Conservation (phyloP, 2,797 vertebrate species). For the Myotis planiceps region DNA sequence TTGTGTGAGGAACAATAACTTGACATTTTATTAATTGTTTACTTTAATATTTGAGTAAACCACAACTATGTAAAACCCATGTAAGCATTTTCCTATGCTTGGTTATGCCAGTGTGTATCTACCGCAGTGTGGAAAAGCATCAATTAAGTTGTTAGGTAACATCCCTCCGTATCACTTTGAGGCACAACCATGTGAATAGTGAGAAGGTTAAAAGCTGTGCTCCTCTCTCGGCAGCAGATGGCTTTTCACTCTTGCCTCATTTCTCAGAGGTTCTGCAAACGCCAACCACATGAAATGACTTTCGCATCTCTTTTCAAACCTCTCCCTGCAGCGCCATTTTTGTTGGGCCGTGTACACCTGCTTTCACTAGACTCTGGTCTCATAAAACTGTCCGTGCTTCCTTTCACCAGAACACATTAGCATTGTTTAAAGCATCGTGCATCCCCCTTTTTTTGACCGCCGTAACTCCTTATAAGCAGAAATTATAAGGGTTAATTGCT, state of each 20-base stretch:
- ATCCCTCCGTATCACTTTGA: constrained; percentile 59
- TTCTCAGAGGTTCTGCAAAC: neutral
- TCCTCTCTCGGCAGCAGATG: neutral
- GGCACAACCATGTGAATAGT: neutral
- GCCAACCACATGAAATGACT: constrained; percentile 56
- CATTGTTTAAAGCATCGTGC: constrained; percentile 88
- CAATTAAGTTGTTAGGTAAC: constrained; percentile 67
- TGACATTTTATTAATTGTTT: neutral
- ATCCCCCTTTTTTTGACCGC: constrained; percentile 87
- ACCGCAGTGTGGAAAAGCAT: constrained; percentile 61
- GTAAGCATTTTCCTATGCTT: constrained; percentile 76
- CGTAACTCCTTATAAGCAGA: constrained; percentile 86
- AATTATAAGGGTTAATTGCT: constrained; percentile 93
- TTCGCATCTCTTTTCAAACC: constrained; percentile 10
- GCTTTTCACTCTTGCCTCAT: constrained; percentile 61
- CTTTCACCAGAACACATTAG: constrained; percentile 85
- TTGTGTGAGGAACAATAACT: neutral
- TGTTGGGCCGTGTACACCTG: constrained; percentile 64
- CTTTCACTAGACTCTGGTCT: constrained; percentile 61
- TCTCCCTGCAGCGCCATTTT: constrained; percentile 48
- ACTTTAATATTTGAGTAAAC: neutral
- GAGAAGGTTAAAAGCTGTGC: constrained; percentile 43
- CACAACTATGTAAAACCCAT: constrained; percentile 40
- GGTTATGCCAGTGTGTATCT: constrained; percentile 59
- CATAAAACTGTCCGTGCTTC: constrained; percentile 87